A percentile compares a stretch with the other conserved stretches of the same genome.
Evolutionary conservation across 2,888 invertebrate genomes (phyloP).

Genomic region (Aproaerema taeniolella): DNA sequence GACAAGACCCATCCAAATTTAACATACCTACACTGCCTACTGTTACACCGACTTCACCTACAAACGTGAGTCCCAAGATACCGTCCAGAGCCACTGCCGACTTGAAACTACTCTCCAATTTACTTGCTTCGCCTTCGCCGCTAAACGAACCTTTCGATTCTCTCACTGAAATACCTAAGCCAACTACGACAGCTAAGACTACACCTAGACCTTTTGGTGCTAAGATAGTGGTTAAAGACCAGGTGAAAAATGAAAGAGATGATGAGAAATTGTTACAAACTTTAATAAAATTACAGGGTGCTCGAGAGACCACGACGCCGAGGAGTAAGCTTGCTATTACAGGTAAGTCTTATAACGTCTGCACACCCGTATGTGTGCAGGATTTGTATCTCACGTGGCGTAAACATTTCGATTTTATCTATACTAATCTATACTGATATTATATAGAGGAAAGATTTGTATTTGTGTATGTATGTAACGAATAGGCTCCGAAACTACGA

Average conservation of each 20-base stretch:
- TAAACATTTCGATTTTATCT: too few relatives aligned
- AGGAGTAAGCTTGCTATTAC: constrained; percentile 59
- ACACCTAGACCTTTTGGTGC: constrained; percentile 52
- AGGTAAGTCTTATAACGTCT: constrained; percentile 44
- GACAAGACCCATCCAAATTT: constrained; percentile 65
- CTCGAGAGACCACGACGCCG: constrained; percentile 59
- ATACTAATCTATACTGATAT: too few relatives aligned
- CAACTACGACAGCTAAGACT: constrained; percentile 32
- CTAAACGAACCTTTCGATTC: constrained; percentile 54
- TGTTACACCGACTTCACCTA: constrained; percentile 31
- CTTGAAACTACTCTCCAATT: constrained; percentile 51
- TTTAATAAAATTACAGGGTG: constrained; percentile 66
- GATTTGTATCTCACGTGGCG: too few relatives aligned
- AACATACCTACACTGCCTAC: constrained; percentile 59
- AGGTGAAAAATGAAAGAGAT: constrained; percentile 55
- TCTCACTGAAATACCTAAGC: constrained; percentile 38
- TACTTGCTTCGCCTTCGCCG: constrained; percentile 56
- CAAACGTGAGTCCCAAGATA: constrained; percentile 50
- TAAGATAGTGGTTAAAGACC: constrained; percentile 59
- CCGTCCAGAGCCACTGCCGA: constrained; percentile 37
- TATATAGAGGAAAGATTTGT: too few relatives aligned
- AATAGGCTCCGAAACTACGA: too few relatives aligned
- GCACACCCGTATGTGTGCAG: too few relatives aligned
- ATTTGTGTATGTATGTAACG: too few relatives aligned
- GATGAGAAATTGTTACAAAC: constrained; percentile 68